Evolutionary conservation across 2,888 invertebrate genomes (phyloP), one percentile per base, ranked within the genome.

Genomic region (Agrochola lychnidis): DNA sequence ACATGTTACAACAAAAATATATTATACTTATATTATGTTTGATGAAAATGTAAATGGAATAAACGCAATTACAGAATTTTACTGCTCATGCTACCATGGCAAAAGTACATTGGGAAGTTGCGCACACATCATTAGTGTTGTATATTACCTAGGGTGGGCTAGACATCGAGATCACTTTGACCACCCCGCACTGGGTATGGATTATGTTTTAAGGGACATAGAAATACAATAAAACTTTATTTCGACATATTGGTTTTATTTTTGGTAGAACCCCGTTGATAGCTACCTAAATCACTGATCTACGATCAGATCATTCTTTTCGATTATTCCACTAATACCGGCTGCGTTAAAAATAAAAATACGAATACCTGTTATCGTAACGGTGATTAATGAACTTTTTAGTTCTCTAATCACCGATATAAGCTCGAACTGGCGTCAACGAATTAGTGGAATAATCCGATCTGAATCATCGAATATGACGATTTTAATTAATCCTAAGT

Each of bases 261-360:
- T 66, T 66, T 66, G 66, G 66, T 66, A 66, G 66, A 66, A 66
- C 66, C 66, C 66, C 66, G 66, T 66, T 66, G 48, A 66, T 66
- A 66, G 66, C 66, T 66, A 63, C 63, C 40, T 63, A 66, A 66
- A 66, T 66, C 64, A 66, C 64, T 66, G 64, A 66, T 66, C 64
- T 66, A 66, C 64, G 64, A 66, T 66, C 64, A 66, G 64, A 66
- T 48, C 64, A 66, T 48, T 66, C 66, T 64, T 64, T 64, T 64
- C n/a, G 64, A 64, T 64, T 64, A 64, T 64, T 64, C 64, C 64
- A 64, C 64, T 64, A 64, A 64, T 45, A 64, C 64, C 64, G 64
- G 42, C 64, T 64, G 64, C 64, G 64, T 64, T 64, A 64, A 64
- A 64, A 64, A 64, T 64, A 40, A 42, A 42, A n/a, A 42, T 42